Base-by-base conservation (phyloP, 2,797 vertebrate genomes). In the Philypnodon macrostomus region DNA sequence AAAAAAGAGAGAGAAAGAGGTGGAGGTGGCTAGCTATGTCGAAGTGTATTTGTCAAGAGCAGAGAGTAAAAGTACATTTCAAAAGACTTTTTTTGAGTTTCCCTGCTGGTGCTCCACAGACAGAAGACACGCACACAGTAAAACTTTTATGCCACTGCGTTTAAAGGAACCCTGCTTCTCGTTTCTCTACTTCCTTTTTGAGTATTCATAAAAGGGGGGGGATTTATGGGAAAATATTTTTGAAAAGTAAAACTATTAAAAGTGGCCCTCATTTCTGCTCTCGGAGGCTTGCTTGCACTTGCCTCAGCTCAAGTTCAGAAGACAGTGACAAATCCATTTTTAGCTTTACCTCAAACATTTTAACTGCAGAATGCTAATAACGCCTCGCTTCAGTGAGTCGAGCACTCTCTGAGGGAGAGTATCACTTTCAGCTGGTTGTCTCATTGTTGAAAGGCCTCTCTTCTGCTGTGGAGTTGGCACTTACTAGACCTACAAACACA, bases 251-350 rank as follows among this genome's bases (percentile, higher is more conserved):
- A 81, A 84, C 68, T 54, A 84, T 87, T 83, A 84, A 81, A 79
- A 80, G 57, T 60, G 57, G 78, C 65, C 72, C 75, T 88, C 82
- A 84, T 70, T 79, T 63, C 61, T 73, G 73, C 77, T 79, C 47
- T 72, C 52, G 12, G 16, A 48, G 76, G 72, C 87, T 60, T 87
- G 88, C 75, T 84, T 55, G 63, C 68, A 81, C 84, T 84, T 86
- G 86, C 75, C 80, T 77, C 56, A 41, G 67, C 53, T 85, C 49
- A 64, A 70, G 59, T 68, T 75, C 61, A 77, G 76, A 46, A 85
- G 84, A 88, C 84, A 86, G 70, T 87, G 86, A 86, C 74, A 83
- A 83, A 87, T 87, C 73, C 73, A 56, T 81, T 76, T 82, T 80
- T 76, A 83, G 63, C 72, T 66, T 73, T 42, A 80, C 67, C 79